phyloP scores from a whole-genome alignment of 2,797 vertebrate species.

The Megalops cyprinoides region DNA sequence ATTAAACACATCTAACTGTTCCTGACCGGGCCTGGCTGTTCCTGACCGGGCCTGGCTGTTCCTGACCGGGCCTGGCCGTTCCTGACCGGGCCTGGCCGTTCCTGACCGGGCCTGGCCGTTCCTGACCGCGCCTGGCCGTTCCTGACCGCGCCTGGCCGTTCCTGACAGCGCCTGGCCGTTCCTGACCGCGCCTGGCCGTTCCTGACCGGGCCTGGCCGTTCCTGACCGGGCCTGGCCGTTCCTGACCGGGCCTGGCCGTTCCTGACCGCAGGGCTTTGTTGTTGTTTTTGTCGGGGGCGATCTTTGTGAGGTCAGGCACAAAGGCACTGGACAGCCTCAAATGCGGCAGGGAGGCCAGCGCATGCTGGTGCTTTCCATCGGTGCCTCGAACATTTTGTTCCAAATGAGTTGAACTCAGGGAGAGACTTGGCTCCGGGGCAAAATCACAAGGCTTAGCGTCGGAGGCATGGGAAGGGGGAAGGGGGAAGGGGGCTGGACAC shows the following conservation, averaged over 20 bases:
- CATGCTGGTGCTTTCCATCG: slow-evolving; percentile 65
- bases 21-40: too few relatives aligned
- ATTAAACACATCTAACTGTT: too few relatives aligned
- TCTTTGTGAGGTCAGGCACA: slow-evolving; percentile 63
- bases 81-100: too few relatives aligned
- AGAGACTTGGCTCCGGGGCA: slow-evolving; percentile 51
- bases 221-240: slow-evolving; percentile 47
- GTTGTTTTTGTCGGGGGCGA: slow-evolving; percentile 56
- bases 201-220: slow-evolving; percentile 53
- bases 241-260: slow-evolving; percentile 23
- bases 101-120: too few relatives aligned
- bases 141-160: too few relatives aligned
- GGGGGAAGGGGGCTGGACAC: neutral
- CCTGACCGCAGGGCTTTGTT: slow-evolving; percentile 35
- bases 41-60: too few relatives aligned
- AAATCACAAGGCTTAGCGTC: slow-evolving; percentile 59
- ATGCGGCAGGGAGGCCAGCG: slow-evolving; percentile 56
- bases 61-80: too few relatives aligned
- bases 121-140: too few relatives aligned
- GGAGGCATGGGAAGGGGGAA: neutral
- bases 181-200: too few relatives aligned
- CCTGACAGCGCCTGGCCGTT: too few relatives aligned
- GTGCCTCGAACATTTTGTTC: slow-evolving; percentile 81
- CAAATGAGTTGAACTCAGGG: slow-evolving; percentile 65
- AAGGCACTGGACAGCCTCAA: slow-evolving; percentile 61